These are phyloP conservation scores for Neogobius melanostomus DNA, from an alignment of 2,113 vertebrate species.

Conservation along the genomic window DNA sequence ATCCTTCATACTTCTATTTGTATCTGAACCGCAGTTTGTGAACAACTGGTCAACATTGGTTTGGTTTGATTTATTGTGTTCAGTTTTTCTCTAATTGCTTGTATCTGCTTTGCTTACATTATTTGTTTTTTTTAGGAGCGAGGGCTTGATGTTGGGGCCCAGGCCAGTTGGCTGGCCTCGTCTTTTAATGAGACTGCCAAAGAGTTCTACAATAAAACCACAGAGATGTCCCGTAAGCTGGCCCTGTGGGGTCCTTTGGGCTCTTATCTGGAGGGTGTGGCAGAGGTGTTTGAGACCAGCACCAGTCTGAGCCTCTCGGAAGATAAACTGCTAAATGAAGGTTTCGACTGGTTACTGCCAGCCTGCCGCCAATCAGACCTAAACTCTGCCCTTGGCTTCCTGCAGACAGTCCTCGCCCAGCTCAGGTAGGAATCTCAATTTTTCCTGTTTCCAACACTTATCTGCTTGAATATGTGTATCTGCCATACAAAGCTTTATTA, in stretches of 20 bases:
- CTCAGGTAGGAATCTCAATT: slow-evolving; percentile 79
- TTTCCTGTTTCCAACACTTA: neutral
- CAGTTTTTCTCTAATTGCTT: neutral
- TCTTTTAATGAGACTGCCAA: slow-evolving; percentile 87
- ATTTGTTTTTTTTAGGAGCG: slow-evolving; percentile 74
- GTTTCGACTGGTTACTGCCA: slow-evolving; percentile 90
- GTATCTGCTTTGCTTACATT: neutral
- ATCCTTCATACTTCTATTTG: too few species aligned
- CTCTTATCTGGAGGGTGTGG: slow-evolving; percentile 89
- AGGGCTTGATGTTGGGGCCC: slow-evolving; percentile 84
- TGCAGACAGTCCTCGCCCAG: slow-evolving; percentile 85
- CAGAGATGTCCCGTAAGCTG: slow-evolving; percentile 78
- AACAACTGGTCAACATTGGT: too few species aligned
- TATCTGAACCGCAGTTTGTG: too few species aligned
- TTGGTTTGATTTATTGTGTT: too few species aligned
- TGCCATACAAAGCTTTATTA: neutral
- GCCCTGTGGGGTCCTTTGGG: slow-evolving; percentile 88
- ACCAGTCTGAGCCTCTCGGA: slow-evolving; percentile 83
- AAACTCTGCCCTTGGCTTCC: slow-evolving; percentile 82
- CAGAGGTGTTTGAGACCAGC: slow-evolving; percentile 92
- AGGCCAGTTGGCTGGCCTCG: slow-evolving; percentile 82
- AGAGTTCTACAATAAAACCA: slow-evolving; percentile 90
- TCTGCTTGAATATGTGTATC: neutral
- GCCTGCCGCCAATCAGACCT: slow-evolving; percentile 89
- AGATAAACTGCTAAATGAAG: slow-evolving; percentile 91